phyloP scores from a whole-genome alignment of 2,888 invertebrate genomes.

The Blera fallax region DNA sequence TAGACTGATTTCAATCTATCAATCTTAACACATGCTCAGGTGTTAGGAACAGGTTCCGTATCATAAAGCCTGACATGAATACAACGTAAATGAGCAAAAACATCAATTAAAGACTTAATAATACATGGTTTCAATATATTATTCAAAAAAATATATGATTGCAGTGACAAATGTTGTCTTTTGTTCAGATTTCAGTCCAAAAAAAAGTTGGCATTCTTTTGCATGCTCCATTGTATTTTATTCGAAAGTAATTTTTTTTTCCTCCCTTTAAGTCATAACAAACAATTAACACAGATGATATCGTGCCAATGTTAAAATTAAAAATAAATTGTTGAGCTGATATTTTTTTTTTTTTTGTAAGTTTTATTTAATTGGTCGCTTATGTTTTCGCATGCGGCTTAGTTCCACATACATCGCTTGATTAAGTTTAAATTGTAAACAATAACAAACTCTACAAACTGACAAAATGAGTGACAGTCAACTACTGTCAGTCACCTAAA shows the following conservation, averaged over 20 bases:
- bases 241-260: not conserved
- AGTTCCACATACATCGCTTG: not conserved
- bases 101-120: not conserved
- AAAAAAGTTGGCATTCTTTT: not conserved
- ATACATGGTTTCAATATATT: not conserved
- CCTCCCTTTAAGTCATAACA: not conserved
- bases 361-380: constrained; percentile 1
- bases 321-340: constrained; percentile 6
- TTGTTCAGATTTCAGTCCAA: not conserved
- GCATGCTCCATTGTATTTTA: not conserved
- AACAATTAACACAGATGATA: constrained; percentile 27
- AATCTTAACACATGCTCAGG: not conserved
- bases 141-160: not conserved
- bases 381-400: not conserved
- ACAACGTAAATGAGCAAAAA: not conserved
- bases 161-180: not conserved
- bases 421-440: not conserved
- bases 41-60: not conserved
- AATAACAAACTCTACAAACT: not conserved
- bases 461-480: not conserved
- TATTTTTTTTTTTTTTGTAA: not conserved
- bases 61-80: not conserved
- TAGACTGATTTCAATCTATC: not conserved
- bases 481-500: not conserved
- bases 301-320: constrained; percentile 37